phyloP scores from a whole-genome alignment of 2,888 invertebrate genomes.

The Rambutsinella grinnellia region DNA sequence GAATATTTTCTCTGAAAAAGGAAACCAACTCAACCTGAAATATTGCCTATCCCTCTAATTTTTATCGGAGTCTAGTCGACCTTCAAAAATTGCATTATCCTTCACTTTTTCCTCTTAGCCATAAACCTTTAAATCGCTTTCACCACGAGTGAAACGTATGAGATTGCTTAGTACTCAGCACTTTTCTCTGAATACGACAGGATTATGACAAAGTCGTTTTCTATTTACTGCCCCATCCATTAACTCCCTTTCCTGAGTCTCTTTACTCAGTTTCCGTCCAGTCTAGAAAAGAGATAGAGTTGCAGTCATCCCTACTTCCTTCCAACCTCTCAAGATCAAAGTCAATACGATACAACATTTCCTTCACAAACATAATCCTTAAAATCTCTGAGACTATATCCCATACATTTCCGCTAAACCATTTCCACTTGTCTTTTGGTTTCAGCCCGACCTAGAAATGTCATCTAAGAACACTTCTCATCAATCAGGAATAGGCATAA shows the following conservation, averaged over 20 bases:
- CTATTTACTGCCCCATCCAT: background rate
- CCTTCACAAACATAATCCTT: background rate
- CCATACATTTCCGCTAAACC: background rate
- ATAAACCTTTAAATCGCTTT: too few species aligned
- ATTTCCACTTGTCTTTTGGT: background rate
- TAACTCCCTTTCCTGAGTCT: background rate
- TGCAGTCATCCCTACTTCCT: background rate
- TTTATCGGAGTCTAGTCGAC: too few species aligned
- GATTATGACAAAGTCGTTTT: background rate
- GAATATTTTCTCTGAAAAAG: too few species aligned
- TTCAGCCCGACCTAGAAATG: constrained; percentile 14
- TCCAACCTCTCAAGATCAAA: background rate
- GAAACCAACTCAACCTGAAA: too few species aligned
- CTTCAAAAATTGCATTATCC: too few species aligned
- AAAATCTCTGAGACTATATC: background rate
- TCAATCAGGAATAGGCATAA: constrained; percentile 15
- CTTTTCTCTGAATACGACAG: background rate
- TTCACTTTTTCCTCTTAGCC: too few species aligned
- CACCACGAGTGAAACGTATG: background rate
- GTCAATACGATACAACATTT: background rate
- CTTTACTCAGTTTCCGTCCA: background rate
- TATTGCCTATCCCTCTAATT: too few species aligned
- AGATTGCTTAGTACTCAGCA: background rate
- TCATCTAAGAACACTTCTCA: constrained; percentile 14
- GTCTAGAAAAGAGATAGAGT: background rate